Conservation (phyloP, 1,140 invertebrate genomes). For the Euschistus heros region DNA sequence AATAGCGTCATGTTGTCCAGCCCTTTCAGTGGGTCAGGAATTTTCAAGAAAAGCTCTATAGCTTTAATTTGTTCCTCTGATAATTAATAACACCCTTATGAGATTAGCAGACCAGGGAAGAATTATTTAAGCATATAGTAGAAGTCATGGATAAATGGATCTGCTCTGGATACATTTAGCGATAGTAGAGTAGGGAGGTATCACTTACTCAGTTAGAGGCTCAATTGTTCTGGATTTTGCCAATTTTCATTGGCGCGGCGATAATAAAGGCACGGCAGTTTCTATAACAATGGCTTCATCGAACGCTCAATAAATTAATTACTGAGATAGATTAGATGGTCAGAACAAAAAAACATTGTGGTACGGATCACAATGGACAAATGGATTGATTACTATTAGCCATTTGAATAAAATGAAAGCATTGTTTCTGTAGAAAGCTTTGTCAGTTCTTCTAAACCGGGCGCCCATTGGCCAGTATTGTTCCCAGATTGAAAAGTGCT, state of each 20-base stretch:
- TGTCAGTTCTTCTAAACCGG: constrained; percentile 20
- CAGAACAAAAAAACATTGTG: constrained; percentile 13
- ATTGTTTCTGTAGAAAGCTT: constrained; percentile 6
- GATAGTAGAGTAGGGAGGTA: too few relatives aligned
- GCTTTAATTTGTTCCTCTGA: too few relatives aligned
- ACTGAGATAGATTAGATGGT: constrained; percentile 15
- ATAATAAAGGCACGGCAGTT: constrained; percentile 1
- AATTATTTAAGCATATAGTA: too few relatives aligned
- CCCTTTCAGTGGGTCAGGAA: too few relatives aligned
- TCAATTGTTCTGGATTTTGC: too few relatives aligned
- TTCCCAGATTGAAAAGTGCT: constrained; percentile 17
- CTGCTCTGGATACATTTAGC: too few relatives aligned
- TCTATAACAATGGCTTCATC: constrained; percentile 15
- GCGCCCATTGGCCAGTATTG: constrained; percentile 16
- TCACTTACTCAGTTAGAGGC: too few relatives aligned
- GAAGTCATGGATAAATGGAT: too few relatives aligned
- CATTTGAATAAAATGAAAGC: constrained; percentile 15
- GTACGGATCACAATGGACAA: constrained; percentile 10
- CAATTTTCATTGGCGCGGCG: not conserved
- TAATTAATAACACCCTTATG: too few relatives aligned
- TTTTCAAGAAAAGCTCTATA: too few relatives aligned
- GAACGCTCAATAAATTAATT: constrained; percentile 20
- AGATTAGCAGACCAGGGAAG: too few relatives aligned
- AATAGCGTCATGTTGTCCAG: too few relatives aligned
- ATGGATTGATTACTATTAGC: constrained; percentile 20